These are phyloP conservation scores for Lysandra bellargus DNA, from an alignment of 2,888 invertebrate species.

Conservation along the genomic window DNA sequence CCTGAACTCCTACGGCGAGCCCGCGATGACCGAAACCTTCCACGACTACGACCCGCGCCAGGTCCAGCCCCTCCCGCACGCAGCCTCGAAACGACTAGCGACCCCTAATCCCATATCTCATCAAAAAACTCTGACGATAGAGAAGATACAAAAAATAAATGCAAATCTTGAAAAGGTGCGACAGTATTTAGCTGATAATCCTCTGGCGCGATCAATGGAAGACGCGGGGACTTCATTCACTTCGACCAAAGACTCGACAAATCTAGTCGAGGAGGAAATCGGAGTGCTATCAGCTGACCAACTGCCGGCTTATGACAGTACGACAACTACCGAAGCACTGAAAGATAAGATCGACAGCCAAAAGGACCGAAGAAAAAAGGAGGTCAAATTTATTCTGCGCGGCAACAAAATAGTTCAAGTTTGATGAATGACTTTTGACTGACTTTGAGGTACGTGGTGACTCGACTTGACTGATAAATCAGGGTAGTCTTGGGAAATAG, in stretches of 20 bases:
- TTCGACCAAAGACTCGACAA: constrained; percentile 62
- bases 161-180: constrained; percentile 64
- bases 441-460: constrained; percentile 47
- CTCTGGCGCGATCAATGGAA: constrained; percentile 64
- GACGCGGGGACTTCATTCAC: constrained; percentile 54
- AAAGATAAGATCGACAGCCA: constrained; percentile 52
- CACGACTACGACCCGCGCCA: constrained; percentile 59
- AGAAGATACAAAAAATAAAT: constrained; percentile 70
- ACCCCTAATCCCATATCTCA: constrained; percentile 42
- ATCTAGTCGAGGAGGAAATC: constrained; percentile 69
- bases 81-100: constrained; percentile 56
- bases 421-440: constrained; percentile 65
- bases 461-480: constrained; percentile 36
- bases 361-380: constrained; percentile 63
- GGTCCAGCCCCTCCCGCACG: constrained; percentile 56
- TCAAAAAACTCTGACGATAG: constrained; percentile 58
- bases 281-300: constrained; percentile 69
- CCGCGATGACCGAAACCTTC: constrained; percentile 61
- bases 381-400: constrained; percentile 69
- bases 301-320: constrained; percentile 54
- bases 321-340: constrained; percentile 50
- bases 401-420: constrained; percentile 76
- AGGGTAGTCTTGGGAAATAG: neutral
- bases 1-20: constrained; percentile 71
- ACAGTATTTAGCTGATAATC: constrained; percentile 52